These are phyloP conservation scores for Propithecus deckenii DNA, from an alignment of 2,797 vertebrate genomes.

Conservation along the genomic window DNA sequence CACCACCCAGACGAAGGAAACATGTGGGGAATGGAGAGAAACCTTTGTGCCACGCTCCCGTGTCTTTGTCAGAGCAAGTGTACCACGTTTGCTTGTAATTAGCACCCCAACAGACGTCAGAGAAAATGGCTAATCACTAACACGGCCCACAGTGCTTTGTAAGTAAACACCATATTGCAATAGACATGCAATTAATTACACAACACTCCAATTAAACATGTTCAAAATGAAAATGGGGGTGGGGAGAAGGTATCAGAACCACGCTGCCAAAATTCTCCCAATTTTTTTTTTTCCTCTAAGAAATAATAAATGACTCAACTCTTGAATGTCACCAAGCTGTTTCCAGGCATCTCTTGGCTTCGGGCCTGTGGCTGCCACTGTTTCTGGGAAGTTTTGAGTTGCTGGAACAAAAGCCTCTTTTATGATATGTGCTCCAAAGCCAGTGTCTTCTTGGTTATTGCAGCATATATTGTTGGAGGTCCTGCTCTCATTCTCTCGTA, in stretches of 20 bases:
- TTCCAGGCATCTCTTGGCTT: constrained; percentile 39
- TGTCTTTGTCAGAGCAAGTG: constrained; percentile 20
- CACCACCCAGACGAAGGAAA: neutral
- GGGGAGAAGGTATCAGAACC: neutral
- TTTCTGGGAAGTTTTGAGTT: constrained; percentile 28
- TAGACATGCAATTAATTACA: constrained; percentile 64
- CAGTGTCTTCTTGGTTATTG: neutral
- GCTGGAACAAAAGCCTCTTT: neutral
- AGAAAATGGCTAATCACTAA: constrained; percentile 56
- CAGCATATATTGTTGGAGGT: neutral
- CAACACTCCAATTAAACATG: constrained; percentile 52
- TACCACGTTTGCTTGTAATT: constrained; percentile 51
- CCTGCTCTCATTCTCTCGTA: neutral
- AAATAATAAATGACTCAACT: constrained; percentile 55
- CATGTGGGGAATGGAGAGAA: neutral
- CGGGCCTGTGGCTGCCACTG: neutral
- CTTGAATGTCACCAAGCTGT: neutral
- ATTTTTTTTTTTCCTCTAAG: constrained; percentile 1
- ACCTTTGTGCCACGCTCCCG: neutral
- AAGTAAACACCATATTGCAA: constrained; percentile 72
- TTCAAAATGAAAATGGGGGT: constrained; percentile 53
- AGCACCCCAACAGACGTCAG: constrained; percentile 58
- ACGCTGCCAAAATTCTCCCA: constrained; percentile 9
- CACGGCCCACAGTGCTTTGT: constrained; percentile 70
- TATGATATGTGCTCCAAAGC: neutral